A percentile compares a stretch with the other conserved stretches of the same genome.
Evolutionary conservation across 2,888 invertebrate genomes (phyloP).

Genomic region (Plebejus melissa): DNA sequence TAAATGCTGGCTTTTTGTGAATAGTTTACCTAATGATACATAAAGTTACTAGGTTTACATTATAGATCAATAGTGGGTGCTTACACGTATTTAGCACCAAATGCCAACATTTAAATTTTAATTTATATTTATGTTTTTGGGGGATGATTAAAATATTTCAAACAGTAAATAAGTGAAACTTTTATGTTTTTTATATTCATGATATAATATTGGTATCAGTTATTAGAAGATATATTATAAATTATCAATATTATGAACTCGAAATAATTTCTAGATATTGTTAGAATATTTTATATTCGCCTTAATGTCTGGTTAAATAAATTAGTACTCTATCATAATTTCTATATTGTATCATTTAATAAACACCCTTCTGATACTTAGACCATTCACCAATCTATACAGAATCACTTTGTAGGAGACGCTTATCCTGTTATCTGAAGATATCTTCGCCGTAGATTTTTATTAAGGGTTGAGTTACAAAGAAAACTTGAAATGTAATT

Average conservation of each 20-base stretch:
- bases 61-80: neutral
- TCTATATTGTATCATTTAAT: neutral
- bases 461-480: conserved; percentile 38
- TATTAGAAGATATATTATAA: too few relatives aligned
- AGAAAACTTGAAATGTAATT: conserved; percentile 35
- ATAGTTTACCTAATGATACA: neutral
- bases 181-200: too few relatives aligned
- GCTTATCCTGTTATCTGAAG: conserved; percentile 38
- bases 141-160: neutral
- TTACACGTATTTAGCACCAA: neutral
- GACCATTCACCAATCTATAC: conserved; percentile 31
- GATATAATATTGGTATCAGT: too few relatives aligned
- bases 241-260: neutral
- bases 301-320: too few relatives aligned
- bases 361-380: conserved; percentile 28
- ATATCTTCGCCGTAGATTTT: conserved; percentile 44
- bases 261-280: neutral
- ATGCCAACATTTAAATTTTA: neutral
- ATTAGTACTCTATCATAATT: too few relatives aligned
- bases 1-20: neutral
- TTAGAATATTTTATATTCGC: too few relatives aligned
- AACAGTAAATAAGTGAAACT: neutral
- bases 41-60: neutral
- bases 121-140: neutral
- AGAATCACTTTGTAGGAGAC: conserved; percentile 50